These are phyloP conservation scores for Drosophila erecta DNA, from an alignment of 1,140 invertebrate genomes.

Conservation along the genomic window DNA sequence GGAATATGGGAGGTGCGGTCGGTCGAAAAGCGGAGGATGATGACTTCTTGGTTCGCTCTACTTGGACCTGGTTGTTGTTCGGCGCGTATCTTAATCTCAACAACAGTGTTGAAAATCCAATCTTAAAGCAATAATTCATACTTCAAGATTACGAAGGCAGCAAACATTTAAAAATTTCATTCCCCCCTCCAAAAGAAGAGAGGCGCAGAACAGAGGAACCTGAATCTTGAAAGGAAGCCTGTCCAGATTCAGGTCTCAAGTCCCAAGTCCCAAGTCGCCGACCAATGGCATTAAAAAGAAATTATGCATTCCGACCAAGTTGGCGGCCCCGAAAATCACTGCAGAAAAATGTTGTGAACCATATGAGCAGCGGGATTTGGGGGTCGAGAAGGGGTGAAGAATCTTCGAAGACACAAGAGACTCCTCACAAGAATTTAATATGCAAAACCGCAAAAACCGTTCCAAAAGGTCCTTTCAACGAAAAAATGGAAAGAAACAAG, in stretches of 20 bases:
- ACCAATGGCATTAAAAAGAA: constrained; percentile 81
- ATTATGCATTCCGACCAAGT: constrained; percentile 83
- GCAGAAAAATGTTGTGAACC: constrained; percentile 71
- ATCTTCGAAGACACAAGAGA: constrained; percentile 28
- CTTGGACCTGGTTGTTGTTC: constrained; percentile 44
- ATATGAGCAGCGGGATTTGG: constrained; percentile 13
- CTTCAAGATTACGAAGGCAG: constrained; percentile 82
- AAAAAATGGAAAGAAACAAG: constrained; percentile 36
- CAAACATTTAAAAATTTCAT: constrained; percentile 83
- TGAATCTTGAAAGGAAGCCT: constrained; percentile 29
- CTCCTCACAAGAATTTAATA: constrained; percentile 78
- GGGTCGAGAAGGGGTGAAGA: not conserved
- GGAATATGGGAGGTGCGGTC: constrained; percentile 11
- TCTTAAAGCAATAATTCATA: constrained; percentile 84
- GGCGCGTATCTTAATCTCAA: constrained; percentile 79
- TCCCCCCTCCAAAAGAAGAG: constrained; percentile 2
- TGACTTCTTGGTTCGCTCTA: constrained; percentile 34
- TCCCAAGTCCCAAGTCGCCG: constrained; percentile 24
- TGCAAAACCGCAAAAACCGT: constrained; percentile 84
- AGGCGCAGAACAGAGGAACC: constrained; percentile 24
- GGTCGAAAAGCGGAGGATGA: constrained; percentile 6
- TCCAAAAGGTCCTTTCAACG: constrained; percentile 37
- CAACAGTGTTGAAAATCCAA: constrained; percentile 84
- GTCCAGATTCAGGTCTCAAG: constrained; percentile 23
- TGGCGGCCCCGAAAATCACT: constrained; percentile 80